Evolutionary conservation across 2,888 invertebrate genomes (phyloP).

Genomic region (Platycheirus rosarum): DNA sequence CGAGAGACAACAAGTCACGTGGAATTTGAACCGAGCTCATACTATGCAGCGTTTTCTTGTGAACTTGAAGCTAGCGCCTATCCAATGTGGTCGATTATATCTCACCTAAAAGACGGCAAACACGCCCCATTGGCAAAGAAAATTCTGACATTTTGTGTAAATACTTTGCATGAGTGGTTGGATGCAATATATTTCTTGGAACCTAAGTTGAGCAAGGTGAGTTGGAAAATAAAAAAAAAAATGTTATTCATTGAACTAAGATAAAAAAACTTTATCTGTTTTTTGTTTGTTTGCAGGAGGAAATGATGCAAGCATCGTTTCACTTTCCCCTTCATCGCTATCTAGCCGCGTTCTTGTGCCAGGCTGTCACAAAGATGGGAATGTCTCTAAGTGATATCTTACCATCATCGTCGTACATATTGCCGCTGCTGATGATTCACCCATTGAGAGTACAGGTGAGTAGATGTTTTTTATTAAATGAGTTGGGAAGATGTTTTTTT

Average conservation of each 20-base stretch:
- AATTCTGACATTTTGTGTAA: slow-evolving; percentile 89
- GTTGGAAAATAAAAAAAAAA: neutral
- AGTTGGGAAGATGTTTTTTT: too few relatives aligned
- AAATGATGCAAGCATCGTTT: slow-evolving; percentile 95
- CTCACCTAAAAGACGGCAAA: slow-evolving; percentile 90
- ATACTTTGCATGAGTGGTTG: slow-evolving; percentile 93
- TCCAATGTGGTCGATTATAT: slow-evolving; percentile 98
- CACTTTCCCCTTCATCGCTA: slow-evolving; percentile 98
- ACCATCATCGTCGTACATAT: slow-evolving; percentile 89
- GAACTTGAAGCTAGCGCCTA: slow-evolving; percentile 98
- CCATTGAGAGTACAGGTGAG: slow-evolving; percentile 95
- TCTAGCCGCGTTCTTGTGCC: slow-evolving; percentile 92
- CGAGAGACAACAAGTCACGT: slow-evolving; percentile 95
- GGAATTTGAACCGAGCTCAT: slow-evolving; percentile 98
- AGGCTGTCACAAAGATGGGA: slow-evolving; percentile 91
- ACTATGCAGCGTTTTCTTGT: slow-evolving; percentile 98
- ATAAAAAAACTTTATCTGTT: slow-evolving; percentile 35
- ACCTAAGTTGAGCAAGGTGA: slow-evolving; percentile 86
- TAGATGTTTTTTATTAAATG: slow-evolving; percentile 76
- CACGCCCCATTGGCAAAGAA: slow-evolving; percentile 90
- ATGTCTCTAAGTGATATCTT: slow-evolving; percentile 90
- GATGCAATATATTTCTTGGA: slow-evolving; percentile 90
- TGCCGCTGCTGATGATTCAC: slow-evolving; percentile 94
- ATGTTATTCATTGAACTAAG: neutral
- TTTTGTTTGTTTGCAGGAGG: slow-evolving; percentile 84